Conservation (phyloP, 2,888 invertebrate species). For the Drosophila stalkeri region DNA sequence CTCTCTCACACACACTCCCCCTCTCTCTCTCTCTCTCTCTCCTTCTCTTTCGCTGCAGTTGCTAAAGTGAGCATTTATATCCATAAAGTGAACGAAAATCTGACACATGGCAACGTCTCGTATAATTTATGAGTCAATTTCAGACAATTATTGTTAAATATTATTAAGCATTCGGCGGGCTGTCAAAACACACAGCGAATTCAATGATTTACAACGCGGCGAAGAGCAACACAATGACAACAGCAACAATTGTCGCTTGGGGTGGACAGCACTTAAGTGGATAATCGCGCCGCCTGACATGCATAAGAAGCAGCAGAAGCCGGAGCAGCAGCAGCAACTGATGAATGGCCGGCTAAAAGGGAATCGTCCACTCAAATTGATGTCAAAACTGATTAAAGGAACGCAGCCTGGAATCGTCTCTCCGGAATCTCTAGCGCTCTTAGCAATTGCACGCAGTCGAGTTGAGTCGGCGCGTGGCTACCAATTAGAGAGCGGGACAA, state of each 20-base stretch:
- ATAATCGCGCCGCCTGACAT: conserved; percentile 75
- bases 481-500: conserved; percentile 58
- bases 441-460: background rate
- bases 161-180: conserved; percentile 83
- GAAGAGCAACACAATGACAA: conserved; percentile 22
- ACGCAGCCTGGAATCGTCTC: conserved; percentile 20
- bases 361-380: conserved; percentile 79
- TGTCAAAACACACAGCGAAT: conserved; percentile 80
- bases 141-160: conserved; percentile 84
- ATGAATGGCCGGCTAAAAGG: conserved; percentile 61
- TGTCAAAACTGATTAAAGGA: conserved; percentile 82
- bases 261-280: conserved; percentile 75
- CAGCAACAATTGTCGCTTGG: conserved; percentile 73
- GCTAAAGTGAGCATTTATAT: conserved; percentile 44
- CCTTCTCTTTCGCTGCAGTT: conserved; percentile 57
- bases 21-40: conserved; percentile 12
- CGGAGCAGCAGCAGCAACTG: conserved; percentile 21
- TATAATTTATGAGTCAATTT: conserved; percentile 84
- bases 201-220: conserved; percentile 78
- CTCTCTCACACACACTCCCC: too few species aligned
- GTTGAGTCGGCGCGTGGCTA: conserved; percentile 68
- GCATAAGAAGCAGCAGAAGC: conserved; percentile 59
- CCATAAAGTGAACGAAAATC: conserved; percentile 68
- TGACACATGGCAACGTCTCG: conserved; percentile 74
- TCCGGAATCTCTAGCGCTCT: conserved; percentile 27